These are phyloP conservation scores for Barnardius zonarius DNA, from an alignment of 2,113 vertebrate genomes.

Conservation along the genomic window DNA sequence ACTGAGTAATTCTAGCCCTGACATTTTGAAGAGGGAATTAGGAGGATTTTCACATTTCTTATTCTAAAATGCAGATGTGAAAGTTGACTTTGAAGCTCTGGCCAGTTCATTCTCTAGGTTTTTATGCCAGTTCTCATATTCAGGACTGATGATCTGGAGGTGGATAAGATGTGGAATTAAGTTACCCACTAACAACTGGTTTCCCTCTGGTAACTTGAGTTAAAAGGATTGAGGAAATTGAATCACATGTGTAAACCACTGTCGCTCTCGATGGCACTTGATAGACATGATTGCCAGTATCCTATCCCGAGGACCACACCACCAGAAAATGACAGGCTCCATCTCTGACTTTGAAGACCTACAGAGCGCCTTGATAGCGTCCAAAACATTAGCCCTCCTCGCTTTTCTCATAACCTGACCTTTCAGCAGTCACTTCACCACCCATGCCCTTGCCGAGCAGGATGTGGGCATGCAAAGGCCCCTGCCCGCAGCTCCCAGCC, in stretches of 20 bases:
- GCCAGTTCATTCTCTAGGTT: neutral
- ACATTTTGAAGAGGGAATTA: neutral
- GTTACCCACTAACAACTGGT: neutral
- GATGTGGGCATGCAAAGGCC: conserved; percentile 8
- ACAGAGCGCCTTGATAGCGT: neutral
- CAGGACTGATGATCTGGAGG: neutral
- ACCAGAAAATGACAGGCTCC: conserved; percentile 10
- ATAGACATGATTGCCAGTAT: neutral
- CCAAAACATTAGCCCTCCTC: neutral
- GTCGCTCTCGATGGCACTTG: neutral
- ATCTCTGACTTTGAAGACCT: conserved; percentile 11
- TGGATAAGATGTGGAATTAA: neutral
- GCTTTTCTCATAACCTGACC: neutral
- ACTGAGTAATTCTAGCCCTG: neutral
- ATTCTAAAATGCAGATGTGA: conserved; percentile 14
- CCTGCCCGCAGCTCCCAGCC: neutral
- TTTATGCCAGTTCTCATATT: neutral
- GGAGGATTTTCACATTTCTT: neutral
- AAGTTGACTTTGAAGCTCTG: conserved; percentile 25
- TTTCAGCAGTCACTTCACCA: neutral
- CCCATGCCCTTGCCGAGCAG: neutral
- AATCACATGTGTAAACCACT: neutral
- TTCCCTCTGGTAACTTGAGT: neutral
- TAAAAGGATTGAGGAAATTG: neutral
- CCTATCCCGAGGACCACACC: neutral